Percentiles rank a stretch among this genome's conserved stretches.
phyloP scores from a whole-genome alignment of 2,888 invertebrate species.

The Sympetrum striolatum region DNA sequence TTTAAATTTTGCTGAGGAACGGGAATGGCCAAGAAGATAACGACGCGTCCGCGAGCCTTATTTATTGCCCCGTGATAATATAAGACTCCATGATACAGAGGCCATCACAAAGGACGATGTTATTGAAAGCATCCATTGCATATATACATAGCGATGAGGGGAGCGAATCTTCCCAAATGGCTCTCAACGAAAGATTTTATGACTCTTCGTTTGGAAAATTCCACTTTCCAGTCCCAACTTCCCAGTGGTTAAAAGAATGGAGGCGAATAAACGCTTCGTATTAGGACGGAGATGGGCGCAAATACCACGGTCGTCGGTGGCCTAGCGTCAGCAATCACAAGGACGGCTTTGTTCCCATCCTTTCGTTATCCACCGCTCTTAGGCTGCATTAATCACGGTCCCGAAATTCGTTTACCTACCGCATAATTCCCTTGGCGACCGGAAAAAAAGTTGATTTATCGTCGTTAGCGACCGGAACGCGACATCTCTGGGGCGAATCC shows the following conservation, averaged over 20 bases:
- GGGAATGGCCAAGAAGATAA: no score
- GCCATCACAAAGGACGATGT: no score
- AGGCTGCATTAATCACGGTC: not conserved
- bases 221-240: not conserved
- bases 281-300: not conserved
- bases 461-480: not conserved
- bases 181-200: not conserved
- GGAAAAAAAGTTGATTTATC: not conserved
- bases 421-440: not conserved
- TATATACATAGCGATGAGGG: not conserved
- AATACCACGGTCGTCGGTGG: not conserved
- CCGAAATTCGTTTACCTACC: not conserved
- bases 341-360: not conserved
- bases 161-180: not conserved
- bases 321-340: not conserved
- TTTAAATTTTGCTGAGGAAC: no score
- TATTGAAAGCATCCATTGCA: not conserved
- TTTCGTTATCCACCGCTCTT: not conserved
- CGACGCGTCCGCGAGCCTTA: no score
- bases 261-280: not conserved
- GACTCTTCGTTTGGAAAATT: not conserved
- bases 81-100: no score
- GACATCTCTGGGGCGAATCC: not conserved
- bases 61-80: no score
- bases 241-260: not conserved